These are phyloP conservation scores for Lissocephala sabroskyi DNA, from an alignment of 2,888 invertebrate genomes.

Conservation along the genomic window DNA sequence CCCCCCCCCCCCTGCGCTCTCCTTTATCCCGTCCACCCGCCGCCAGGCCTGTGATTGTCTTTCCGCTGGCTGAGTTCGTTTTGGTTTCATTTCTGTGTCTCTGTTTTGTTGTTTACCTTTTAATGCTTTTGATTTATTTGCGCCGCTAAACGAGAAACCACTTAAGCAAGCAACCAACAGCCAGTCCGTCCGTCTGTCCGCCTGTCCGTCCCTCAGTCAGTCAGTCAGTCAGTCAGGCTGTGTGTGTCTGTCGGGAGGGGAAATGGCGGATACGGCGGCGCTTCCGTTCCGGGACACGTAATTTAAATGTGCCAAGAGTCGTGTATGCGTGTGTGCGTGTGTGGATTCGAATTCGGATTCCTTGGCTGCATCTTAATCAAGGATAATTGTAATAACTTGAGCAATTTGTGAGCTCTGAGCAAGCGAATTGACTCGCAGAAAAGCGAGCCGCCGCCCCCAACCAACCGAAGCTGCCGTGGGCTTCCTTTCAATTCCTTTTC, in stretches of 20 bases:
- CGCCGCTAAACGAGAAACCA: conserved; percentile 51
- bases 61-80: no score
- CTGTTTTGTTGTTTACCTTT: background rate
- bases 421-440: background rate
- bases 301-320: conserved; percentile 31
- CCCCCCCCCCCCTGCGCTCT: no score
- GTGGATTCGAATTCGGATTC: background rate
- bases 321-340: background rate
- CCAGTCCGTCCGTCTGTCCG: conserved; percentile 3
- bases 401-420: conserved; percentile 24
- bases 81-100: background rate
- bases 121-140: conserved; percentile 45
- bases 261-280: background rate
- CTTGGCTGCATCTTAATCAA: conserved; percentile 26
- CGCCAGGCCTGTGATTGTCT: no score
- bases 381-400: conserved; percentile 38
- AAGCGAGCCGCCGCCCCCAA: no score
- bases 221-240: no score
- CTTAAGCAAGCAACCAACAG: conserved; percentile 31
- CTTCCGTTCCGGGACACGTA: conserved; percentile 17
- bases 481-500: background rate
- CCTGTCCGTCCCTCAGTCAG: no score
- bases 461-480: no score
- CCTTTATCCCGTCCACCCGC: no score
- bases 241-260: no score